Percentiles rank a stretch among this genome's conserved stretches.
These are phyloP conservation scores for Acropora tenuis DNA, from an alignment of 64 coral and sea anemone species.

Conservation along the genomic window DNA sequence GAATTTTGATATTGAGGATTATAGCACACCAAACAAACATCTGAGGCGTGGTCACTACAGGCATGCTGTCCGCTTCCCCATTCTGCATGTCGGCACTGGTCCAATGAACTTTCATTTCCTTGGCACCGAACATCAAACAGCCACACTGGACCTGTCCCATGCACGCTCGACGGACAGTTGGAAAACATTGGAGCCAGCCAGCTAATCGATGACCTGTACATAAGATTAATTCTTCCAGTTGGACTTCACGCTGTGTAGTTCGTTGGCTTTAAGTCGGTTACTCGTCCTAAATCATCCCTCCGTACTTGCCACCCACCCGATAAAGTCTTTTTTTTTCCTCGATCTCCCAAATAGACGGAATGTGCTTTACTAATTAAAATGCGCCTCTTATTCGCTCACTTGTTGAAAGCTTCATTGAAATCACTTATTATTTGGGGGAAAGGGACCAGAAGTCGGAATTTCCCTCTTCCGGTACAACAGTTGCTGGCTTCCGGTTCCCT, in stretches of 20 bases:
- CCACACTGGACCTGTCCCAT: constrained; percentile 15
- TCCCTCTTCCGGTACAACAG: no score
- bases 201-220: constrained; percentile 17
- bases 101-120: constrained; percentile 43
- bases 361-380: no score
- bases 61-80: neutral
- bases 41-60: neutral
- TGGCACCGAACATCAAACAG: constrained; percentile 2
- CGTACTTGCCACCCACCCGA: no score
- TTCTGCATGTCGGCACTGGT: neutral
- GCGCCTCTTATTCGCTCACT: no score
- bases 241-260: neutral
- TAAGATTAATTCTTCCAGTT: neutral
- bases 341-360: no score
- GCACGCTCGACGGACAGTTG: constrained; percentile 10
- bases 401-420: no score
- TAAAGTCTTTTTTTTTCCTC: no score
- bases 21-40: constrained; percentile 25
- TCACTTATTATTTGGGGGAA: no score
- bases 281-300: neutral
- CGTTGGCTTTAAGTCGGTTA: neutral
- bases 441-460: no score
- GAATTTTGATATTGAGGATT: constrained; percentile 23
- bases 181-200: constrained; percentile 24
- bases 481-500: no score